Percentiles rank a stretch among this genome's conserved stretches.
Evolutionary conservation across 1,140 invertebrate species (phyloP).

Genomic region (Dreissena polymorpha): DNA sequence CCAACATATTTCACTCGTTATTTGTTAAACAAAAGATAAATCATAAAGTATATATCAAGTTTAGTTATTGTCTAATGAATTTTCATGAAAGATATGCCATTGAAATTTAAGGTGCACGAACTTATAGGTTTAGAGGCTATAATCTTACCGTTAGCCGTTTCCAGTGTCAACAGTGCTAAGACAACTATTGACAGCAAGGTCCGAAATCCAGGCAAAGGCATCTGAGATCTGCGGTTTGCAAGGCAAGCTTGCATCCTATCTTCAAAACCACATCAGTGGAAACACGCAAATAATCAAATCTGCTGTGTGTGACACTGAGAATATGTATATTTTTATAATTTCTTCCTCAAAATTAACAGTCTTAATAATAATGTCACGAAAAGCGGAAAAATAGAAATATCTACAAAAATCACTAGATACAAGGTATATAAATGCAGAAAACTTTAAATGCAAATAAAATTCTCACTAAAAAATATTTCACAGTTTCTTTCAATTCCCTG

Average conservation of each 20-base stretch:
- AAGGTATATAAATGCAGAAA: background rate
- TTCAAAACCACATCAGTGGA: background rate
- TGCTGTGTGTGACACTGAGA: background rate
- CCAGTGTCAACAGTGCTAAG: slow-evolving; percentile 20
- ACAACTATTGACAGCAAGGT: slow-evolving; percentile 24
- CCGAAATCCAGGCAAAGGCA: slow-evolving; percentile 12
- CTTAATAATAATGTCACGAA: background rate
- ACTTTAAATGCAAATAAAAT: background rate
- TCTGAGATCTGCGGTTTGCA: slow-evolving; percentile 35
- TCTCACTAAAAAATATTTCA: slow-evolving; percentile 5
- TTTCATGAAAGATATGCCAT: no score
- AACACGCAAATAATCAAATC: background rate
- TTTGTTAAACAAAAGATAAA: no score
- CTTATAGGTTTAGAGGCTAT: no score
- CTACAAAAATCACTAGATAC: background rate
- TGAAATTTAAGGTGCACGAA: no score
- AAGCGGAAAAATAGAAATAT: background rate
- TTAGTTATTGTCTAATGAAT: no score
- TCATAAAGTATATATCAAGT: no score
- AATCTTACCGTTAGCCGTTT: slow-evolving; percentile 27
- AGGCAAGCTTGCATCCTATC: slow-evolving; percentile 40
- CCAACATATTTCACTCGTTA: no score
- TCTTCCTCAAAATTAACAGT: no score
- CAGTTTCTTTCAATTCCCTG: background rate
- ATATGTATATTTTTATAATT: background rate